Evolutionary conservation across 2,113 vertebrate species (phyloP), one percentile per base, ranked within the genome.

Genomic region (Notiomystis cincta): DNA sequence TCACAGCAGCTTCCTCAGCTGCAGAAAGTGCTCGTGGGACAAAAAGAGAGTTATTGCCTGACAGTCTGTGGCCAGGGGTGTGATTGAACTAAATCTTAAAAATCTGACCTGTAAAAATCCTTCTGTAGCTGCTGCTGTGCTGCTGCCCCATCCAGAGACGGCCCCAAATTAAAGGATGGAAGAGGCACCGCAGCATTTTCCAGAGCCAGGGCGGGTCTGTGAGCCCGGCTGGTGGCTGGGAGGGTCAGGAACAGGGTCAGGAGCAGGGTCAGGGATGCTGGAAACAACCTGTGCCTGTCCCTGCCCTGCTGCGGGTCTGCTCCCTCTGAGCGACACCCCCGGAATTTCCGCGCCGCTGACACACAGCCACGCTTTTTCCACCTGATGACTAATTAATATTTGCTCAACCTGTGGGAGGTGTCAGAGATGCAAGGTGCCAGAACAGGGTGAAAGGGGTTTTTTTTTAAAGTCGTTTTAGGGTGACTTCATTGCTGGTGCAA

Each of bases 171-270:
- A 44, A 47, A 0, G 2, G 42, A 18, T 3, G 44, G 73, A 57
- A 57, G 10, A 57, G 53, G 31, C 42, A 47, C 11, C 3, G 0
- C 13, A 47, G 19, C 12, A 0, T 37, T 35, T 40, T 3, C 42
- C 2, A 0, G 53, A 54, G 88, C n/a, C 16, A 8, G 2, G 3
- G 3, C 1, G 37, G 3, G 9, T 8, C 37, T 37, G 38, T 1
- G 14, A 22, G 51, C 1, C 13, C 50, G 4, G 31, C 14, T 2
- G 14, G 45, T 2, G 64, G 42, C 60, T 14, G 42, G 35, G 72
- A n/a, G 72, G 77, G 57, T 23, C 4, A 65, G 78, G 42, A 30
- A 28, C 4, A 5, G 30, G 19, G 30, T 23, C 4, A 65, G 78
- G 42, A 30, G 24, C 4, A 5, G 30, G 19, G 30, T 5, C 33